Percentiles rank a stretch among this genome's conserved stretches.
Conservation (phyloP, 2,797 vertebrate species). For the Phoeniculus purpureus region DNA sequence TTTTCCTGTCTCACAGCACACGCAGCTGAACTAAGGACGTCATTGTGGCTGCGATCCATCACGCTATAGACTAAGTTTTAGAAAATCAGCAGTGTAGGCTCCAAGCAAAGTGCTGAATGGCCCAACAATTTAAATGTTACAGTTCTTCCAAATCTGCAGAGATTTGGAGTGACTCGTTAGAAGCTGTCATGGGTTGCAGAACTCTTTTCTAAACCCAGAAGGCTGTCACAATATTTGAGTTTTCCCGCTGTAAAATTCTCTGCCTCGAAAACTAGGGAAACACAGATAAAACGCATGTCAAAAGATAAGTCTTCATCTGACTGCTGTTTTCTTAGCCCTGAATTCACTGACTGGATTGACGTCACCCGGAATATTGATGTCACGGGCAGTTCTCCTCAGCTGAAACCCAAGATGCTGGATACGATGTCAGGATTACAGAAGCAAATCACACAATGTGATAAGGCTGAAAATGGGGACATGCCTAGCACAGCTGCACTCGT, state of each 20-base stretch:
- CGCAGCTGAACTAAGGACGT: constrained; percentile 1
- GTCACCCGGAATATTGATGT: not conserved
- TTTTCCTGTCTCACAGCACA: not conserved
- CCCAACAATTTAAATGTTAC: not conserved
- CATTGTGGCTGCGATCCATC: not conserved
- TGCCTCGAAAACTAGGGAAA: constrained; percentile 1
- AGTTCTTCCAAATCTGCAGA: not conserved
- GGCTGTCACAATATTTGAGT: constrained; percentile 32
- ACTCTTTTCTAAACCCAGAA: not conserved
- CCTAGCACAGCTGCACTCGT: not conserved
- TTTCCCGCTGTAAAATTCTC: not conserved
- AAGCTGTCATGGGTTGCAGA: constrained; percentile 6
- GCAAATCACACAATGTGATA: not conserved
- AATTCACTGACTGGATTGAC: not conserved
- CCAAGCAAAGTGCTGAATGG: not conserved
- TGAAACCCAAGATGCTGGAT: not conserved
- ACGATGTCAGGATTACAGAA: not conserved
- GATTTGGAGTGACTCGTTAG: not conserved
- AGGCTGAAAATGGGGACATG: not conserved
- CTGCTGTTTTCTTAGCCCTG: not conserved
- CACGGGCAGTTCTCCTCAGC: not conserved
- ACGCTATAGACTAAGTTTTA: not conserved
- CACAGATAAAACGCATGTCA: not conserved
- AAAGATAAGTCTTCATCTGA: not conserved
- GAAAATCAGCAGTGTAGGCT: not conserved